Evolutionary conservation across 2,888 invertebrate species (phyloP).

Genomic region (Machimus rusticus): DNA sequence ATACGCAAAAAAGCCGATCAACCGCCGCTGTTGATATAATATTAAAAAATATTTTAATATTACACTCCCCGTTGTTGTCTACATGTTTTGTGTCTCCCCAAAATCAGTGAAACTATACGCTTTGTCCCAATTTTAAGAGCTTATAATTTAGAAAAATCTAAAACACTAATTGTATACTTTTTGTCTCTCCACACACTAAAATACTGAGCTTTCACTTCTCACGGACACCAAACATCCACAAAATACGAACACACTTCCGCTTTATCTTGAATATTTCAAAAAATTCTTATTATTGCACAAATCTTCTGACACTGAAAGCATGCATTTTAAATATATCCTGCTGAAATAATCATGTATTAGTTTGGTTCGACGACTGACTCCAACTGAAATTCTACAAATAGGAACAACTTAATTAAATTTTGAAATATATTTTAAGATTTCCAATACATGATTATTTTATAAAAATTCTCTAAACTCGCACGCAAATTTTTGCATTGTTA

Average conservation of each 20-base stretch:
- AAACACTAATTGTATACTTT: not conserved
- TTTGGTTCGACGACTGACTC: not conserved
- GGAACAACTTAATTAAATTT: not conserved
- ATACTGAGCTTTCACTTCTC: not conserved
- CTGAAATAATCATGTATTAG: not conserved
- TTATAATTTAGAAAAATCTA: not conserved
- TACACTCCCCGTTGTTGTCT: slow-evolving; percentile 19
- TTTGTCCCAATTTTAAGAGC: not conserved
- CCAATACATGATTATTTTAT: not conserved
- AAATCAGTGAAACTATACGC: not conserved
- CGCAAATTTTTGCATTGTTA: not conserved
- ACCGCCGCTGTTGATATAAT: not conserved
- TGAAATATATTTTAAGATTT: not conserved
- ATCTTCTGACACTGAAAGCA: not conserved
- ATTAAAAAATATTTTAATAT: not conserved
- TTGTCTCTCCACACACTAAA: not conserved
- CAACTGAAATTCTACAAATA: not conserved
- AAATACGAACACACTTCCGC: not conserved
- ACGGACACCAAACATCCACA: not conserved
- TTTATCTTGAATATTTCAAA: not conserved
- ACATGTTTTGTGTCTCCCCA: slow-evolving; percentile 9
- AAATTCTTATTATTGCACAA: not conserved
- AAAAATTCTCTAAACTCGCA: not conserved
- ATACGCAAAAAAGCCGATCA: not conserved
- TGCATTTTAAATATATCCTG: not conserved